Conservation (phyloP, 1,140 invertebrate species). For the Microplitis demolitor region DNA sequence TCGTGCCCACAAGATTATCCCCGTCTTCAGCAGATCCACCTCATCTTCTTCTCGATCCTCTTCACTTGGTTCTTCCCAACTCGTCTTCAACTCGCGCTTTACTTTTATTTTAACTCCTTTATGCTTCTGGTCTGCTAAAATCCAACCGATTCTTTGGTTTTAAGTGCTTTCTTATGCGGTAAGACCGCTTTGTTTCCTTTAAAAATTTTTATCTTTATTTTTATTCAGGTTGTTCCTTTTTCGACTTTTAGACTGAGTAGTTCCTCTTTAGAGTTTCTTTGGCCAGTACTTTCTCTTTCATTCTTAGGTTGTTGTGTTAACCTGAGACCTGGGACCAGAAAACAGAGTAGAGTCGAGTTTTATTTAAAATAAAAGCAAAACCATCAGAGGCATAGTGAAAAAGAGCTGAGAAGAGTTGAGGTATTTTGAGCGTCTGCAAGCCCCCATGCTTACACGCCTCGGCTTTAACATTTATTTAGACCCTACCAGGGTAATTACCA, state of each 20-base stretch:
- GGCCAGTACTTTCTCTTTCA: conserved; percentile 7
- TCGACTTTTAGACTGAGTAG: not conserved
- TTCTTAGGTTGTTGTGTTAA: not conserved
- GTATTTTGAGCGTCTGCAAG: not conserved
- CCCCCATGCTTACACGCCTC: conserved; percentile 28
- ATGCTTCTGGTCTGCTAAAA: conserved; percentile 18
- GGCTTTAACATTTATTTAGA: conserved; percentile 30
- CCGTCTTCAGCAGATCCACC: conserved; percentile 21
- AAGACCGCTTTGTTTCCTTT: conserved; percentile 43
- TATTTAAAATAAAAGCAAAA: not conserved
- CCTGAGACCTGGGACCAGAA: too few species aligned
- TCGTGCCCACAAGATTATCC: conserved; percentile 50
- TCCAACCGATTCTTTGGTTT: conserved; percentile 31
- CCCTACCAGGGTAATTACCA: conserved; percentile 42
- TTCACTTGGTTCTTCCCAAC: not conserved
- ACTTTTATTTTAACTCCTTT: not conserved
- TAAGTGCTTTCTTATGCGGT: conserved; percentile 55
- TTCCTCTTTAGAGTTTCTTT: conserved; percentile 36
- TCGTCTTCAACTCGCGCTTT: not conserved
- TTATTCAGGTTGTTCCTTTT: not conserved
- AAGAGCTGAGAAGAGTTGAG: not conserved
- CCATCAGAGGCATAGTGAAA: not conserved
- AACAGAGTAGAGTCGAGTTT: not conserved
- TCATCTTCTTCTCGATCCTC: conserved; percentile 34
- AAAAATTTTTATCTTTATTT: conserved; percentile 13